These are phyloP conservation scores for Dolomedes plantarius DNA, from an alignment of 2,888 invertebrate genomes.

Conservation along the genomic window DNA sequence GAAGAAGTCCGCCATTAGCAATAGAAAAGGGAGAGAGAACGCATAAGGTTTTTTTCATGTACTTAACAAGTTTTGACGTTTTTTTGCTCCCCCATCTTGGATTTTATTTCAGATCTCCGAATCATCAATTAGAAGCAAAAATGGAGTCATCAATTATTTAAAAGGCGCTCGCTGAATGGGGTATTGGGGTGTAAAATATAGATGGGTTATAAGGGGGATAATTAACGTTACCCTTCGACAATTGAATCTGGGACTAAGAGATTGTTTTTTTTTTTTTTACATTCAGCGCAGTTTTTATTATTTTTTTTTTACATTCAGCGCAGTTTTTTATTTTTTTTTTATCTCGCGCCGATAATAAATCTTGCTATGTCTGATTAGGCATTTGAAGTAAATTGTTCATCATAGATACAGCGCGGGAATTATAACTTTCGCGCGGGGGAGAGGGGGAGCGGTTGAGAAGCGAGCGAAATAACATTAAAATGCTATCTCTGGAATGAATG, in stretches of 20 bases:
- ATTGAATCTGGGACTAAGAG: constrained; percentile 67
- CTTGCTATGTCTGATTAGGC: constrained; percentile 66
- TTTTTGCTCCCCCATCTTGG: constrained; percentile 34
- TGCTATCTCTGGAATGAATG: constrained; percentile 33
- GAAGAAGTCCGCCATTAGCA: constrained; percentile 53
- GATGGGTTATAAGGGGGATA: constrained; percentile 67
- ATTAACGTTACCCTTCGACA: constrained; percentile 67
- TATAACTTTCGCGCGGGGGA: constrained; percentile 27
- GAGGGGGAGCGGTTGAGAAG: too few relatives aligned
- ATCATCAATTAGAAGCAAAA: constrained; percentile 64
- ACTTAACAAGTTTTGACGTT: constrained; percentile 69
- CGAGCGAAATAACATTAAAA: constrained; percentile 52
- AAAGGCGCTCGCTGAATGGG: constrained; percentile 57
- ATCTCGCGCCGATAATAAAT: constrained; percentile 50
- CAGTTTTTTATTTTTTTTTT: constrained; percentile 11
- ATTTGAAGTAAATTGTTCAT: constrained; percentile 66
- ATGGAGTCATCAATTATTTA: constrained; percentile 71
- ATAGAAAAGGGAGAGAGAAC: constrained; percentile 51
- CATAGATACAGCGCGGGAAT: constrained; percentile 42
- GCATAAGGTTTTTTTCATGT: constrained; percentile 63
- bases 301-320: constrained; percentile 7
- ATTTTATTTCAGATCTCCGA: constrained; percentile 29
- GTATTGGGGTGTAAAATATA: constrained; percentile 71
- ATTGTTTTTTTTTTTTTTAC: constrained; percentile 49
- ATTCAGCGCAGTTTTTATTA: constrained; percentile 1